A percentile compares a stretch with the other conserved stretches of the same genome.
phyloP scores from a whole-genome alignment of 2,888 invertebrate species.

The Melanchra persicariae region DNA sequence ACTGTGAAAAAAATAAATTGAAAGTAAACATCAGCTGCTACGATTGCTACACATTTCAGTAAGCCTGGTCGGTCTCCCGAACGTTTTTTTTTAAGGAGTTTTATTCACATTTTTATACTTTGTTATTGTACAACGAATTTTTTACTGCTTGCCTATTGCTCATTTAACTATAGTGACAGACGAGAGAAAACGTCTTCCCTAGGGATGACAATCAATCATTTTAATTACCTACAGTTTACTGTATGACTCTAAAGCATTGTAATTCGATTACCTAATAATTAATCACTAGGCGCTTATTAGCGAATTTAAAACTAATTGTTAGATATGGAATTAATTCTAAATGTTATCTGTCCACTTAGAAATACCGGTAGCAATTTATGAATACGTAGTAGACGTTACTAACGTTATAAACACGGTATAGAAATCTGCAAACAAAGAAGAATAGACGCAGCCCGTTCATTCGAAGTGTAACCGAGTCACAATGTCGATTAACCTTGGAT shows the following conservation, averaged over 20 bases:
- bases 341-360: constrained; percentile 31
- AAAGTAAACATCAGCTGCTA: constrained; percentile 31
- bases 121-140: constrained; percentile 72
- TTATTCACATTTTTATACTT: constrained; percentile 68
- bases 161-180: constrained; percentile 40
- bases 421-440: constrained; percentile 20
- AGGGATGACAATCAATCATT: constrained; percentile 7
- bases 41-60: constrained; percentile 40
- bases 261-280: constrained; percentile 29
- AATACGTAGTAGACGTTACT: constrained; percentile 19
- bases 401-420: constrained; percentile 2
- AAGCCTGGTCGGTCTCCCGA: constrained; percentile 36
- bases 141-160: constrained; percentile 54
- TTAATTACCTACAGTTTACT: constrained; percentile 25
- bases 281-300: constrained; percentile 37
- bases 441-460: constrained; percentile 7
- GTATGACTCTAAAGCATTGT: constrained; percentile 23
- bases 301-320: constrained; percentile 31
- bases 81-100: constrained; percentile 46
- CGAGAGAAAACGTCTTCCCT: constrained; percentile 50
- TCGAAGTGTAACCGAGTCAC: constrained; percentile 18
- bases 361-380: constrained; percentile 18
- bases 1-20: constrained; percentile 20
- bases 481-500: constrained; percentile 40
- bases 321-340: constrained; percentile 35